A percentile compares a stretch with the other conserved stretches of the same genome.
Conservation (phyloP, 1,140 invertebrate genomes). For the Calephelis virginiensis region DNA sequence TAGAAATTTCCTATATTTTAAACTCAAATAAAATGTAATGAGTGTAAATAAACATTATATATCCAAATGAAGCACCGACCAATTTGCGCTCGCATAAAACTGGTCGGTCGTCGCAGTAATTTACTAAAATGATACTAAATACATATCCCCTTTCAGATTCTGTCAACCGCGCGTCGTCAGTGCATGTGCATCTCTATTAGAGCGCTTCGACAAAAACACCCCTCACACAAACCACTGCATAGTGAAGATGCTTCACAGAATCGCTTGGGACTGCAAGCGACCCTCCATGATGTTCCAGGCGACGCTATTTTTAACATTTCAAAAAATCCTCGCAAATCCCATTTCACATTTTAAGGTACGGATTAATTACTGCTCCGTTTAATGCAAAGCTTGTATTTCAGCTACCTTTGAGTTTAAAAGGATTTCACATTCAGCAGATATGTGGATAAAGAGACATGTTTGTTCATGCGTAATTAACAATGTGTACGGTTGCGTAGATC, state of each 20-base stretch:
- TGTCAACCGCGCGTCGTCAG: slow-evolving; percentile 89
- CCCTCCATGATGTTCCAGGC: slow-evolving; percentile 94
- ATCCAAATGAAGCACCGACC: too few species aligned
- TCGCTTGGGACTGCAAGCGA: slow-evolving; percentile 92
- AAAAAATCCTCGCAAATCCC: slow-evolving; percentile 85
- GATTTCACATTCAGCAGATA: slow-evolving; percentile 14
- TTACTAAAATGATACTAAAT: too few species aligned
- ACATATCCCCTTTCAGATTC: slow-evolving; percentile 81
- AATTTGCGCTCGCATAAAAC: too few species aligned
- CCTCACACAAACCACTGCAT: slow-evolving; percentile 89
- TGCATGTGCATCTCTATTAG: slow-evolving; percentile 85
- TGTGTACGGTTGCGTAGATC: too few species aligned
- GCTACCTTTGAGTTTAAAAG: slow-evolving; percentile 16
- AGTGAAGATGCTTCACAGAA: slow-evolving; percentile 93
- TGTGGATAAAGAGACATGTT: slow-evolving; percentile 13
- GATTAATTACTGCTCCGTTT: slow-evolving; percentile 19
- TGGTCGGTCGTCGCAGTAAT: too few species aligned
- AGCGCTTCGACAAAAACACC: slow-evolving; percentile 87
- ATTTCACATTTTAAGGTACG: slow-evolving; percentile 80
- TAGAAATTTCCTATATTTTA: too few species aligned
- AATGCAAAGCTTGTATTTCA: slow-evolving; percentile 12
- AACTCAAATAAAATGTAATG: too few species aligned
- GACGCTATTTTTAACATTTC: slow-evolving; percentile 90
- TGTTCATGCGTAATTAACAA: too few species aligned
- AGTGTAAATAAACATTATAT: too few species aligned